These are phyloP conservation scores for Ellobius talpinus DNA, from an alignment of 2,113 vertebrate genomes.

Conservation along the genomic window DNA sequence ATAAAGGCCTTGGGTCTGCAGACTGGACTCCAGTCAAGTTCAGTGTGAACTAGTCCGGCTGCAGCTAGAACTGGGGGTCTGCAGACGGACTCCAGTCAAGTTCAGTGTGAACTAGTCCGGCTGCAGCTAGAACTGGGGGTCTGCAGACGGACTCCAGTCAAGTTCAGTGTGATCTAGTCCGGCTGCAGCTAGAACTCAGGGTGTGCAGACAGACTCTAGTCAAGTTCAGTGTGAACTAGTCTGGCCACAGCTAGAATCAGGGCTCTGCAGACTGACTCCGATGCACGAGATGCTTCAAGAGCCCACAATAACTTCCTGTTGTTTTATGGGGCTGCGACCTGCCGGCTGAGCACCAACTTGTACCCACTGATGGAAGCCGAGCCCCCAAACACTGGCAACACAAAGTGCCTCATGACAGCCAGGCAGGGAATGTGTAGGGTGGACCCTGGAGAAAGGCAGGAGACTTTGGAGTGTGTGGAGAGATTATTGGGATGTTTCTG, in stretches of 20 bases:
- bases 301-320: constrained; percentile 65
- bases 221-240: background rate
- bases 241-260: background rate
- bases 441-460: background rate
- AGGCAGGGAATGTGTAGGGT: background rate
- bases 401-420: background rate
- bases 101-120: background rate
- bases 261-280: background rate
- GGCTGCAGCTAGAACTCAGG: background rate
- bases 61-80: background rate
- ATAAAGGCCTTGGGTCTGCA: too few relatives aligned
- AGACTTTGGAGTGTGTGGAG: background rate
- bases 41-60: background rate
- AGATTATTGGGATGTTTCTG: background rate
- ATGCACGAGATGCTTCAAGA: constrained; percentile 53
- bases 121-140: background rate
- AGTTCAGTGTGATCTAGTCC: background rate
- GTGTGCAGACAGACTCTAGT: constrained; percentile 12
- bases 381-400: constrained; percentile 67
- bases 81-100: constrained; percentile 27
- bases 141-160: constrained; percentile 3
- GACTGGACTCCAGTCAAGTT: too few relatives aligned
- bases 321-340: constrained; percentile 66
- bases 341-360: constrained; percentile 38
- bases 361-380: constrained; percentile 54